Evolutionary conservation across 2,797 vertebrate species (phyloP).

Genomic region (Megalops cyprinoides): DNA sequence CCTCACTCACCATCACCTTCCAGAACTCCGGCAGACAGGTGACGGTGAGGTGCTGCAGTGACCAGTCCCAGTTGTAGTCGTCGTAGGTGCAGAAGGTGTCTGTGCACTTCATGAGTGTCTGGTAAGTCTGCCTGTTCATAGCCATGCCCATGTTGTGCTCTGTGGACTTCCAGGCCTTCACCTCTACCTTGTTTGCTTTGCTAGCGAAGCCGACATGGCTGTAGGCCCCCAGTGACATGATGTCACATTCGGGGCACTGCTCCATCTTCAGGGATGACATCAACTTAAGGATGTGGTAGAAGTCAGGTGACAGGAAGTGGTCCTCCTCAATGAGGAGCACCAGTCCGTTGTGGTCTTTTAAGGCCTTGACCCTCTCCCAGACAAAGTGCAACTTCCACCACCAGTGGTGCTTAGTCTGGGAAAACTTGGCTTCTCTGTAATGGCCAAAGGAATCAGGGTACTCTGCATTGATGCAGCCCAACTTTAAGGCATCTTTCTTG

Average conservation of each 20-base stretch:
- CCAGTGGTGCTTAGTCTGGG: conserved; percentile 98
- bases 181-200: conserved; percentile 88
- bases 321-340: conserved; percentile 94
- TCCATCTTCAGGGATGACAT: conserved; percentile 80
- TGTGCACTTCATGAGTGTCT: conserved; percentile 88
- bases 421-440: conserved; percentile 95
- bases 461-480: conserved; percentile 93
- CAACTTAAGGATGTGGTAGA: conserved; percentile 85
- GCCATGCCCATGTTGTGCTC: conserved; percentile 99
- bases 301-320: conserved; percentile 90
- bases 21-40: conserved; percentile 92
- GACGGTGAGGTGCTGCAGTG: conserved; percentile 91
- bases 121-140: conserved; percentile 84
- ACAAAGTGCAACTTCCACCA: conserved; percentile 99
- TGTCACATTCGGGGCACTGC: conserved; percentile 89
- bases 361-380: conserved; percentile 87
- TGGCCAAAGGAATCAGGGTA: conserved; percentile 96
- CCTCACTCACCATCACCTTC: conserved; percentile 94
- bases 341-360: conserved; percentile 82
- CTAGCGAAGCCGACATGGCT: conserved; percentile 78
- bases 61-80: conserved; percentile 99
- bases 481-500: conserved; percentile 84
- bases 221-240: conserved; percentile 89
- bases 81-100: conserved; percentile 96
- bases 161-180: conserved; percentile 96